phyloP scores from a whole-genome alignment of 2,888 invertebrate species.

The Platerodrilus igneus region DNA sequence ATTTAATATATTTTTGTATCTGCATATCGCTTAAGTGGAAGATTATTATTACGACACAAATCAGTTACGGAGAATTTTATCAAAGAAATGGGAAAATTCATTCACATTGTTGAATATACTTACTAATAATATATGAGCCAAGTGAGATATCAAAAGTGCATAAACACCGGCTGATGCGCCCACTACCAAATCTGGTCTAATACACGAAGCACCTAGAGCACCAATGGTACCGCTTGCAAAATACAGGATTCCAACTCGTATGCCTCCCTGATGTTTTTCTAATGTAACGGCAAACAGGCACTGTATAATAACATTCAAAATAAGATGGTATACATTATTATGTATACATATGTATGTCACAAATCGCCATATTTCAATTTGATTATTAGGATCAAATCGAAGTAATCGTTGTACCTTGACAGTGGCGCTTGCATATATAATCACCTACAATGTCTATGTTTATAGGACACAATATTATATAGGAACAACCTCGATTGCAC shows the following conservation, averaged over 20 bases:
- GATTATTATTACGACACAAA: too few species aligned
- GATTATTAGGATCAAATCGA: slow-evolving; percentile 60
- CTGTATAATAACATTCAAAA: slow-evolving; percentile 72
- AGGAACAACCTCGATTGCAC: slow-evolving; percentile 37
- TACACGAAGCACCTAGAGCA: slow-evolving; percentile 68
- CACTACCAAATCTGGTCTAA: slow-evolving; percentile 74
- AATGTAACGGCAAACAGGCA: slow-evolving; percentile 51
- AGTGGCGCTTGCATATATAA: slow-evolving; percentile 32
- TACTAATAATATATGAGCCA: slow-evolving; percentile 76
- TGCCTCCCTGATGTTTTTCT: slow-evolving; percentile 70
- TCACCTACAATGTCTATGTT: slow-evolving; percentile 27
- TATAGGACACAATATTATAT: background rate
- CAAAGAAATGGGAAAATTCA: slow-evolving; percentile 27
- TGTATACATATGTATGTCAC: slow-evolving; percentile 76
- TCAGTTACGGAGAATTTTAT: too few species aligned
- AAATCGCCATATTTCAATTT: slow-evolving; percentile 72
- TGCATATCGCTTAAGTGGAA: too few species aligned
- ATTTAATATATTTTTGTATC: too few species aligned
- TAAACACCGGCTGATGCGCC: slow-evolving; percentile 92
- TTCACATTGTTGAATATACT: slow-evolving; percentile 26
- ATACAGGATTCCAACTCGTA: slow-evolving; percentile 68
- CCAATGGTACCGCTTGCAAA: slow-evolving; percentile 70
- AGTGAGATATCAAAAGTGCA: slow-evolving; percentile 79
- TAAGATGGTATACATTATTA: slow-evolving; percentile 69
- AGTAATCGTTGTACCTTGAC: slow-evolving; percentile 37